Base-by-base conservation (phyloP, 1,140 invertebrate genomes). In the Drosophila saltans region DNA sequence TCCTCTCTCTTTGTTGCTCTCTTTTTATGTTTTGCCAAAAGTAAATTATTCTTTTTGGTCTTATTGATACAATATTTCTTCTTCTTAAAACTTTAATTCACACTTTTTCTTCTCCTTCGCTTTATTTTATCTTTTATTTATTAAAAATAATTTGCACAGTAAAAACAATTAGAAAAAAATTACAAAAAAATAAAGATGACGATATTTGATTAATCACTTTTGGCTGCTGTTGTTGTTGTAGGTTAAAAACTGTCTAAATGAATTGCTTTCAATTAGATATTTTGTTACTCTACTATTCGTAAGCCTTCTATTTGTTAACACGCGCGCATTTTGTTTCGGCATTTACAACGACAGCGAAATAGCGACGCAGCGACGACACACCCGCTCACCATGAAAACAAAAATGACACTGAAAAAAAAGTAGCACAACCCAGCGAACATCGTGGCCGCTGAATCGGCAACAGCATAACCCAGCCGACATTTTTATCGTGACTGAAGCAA, bases 11-110 rank as follows among this genome's bases (percentile, higher is more conserved):
- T n/a, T 40, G 16, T 39, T 1, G 39, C 10, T 39, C 30, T 59
- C 36, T 59, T 36, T 39, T 59, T 59, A 39, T 59, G 57, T 59
- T 59, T 59, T 59, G 57, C 57, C 57, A 59, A 59, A 59, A 59
- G 45, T 52, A 26, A 39, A 59, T 39, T 21, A 59, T 59, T 58
- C 36, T 16, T 57, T 59, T 59, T 59, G 33, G 28, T 59, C 57
- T 59, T 40, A 57, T 56, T 56, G 26, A 30, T 30, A 48, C 21
- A 36, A 21, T 48, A 6, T 3, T 8, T 48, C 21, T 48, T 21
- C 24, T 45, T 24, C 2, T 30, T 4, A 30, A 21, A 48, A 30
- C 11, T 58, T 59, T 59, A 10, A 33, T 59, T 59, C 57, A 59
- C 57, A 59, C 21, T 52, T 52, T 52, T 52, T 26, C 9, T 26